A percentile compares a stretch with the other conserved stretches of the same genome.
These are phyloP conservation scores for Scrobipalpa costella DNA, from an alignment of 2,888 invertebrate species.

Conservation along the genomic window DNA sequence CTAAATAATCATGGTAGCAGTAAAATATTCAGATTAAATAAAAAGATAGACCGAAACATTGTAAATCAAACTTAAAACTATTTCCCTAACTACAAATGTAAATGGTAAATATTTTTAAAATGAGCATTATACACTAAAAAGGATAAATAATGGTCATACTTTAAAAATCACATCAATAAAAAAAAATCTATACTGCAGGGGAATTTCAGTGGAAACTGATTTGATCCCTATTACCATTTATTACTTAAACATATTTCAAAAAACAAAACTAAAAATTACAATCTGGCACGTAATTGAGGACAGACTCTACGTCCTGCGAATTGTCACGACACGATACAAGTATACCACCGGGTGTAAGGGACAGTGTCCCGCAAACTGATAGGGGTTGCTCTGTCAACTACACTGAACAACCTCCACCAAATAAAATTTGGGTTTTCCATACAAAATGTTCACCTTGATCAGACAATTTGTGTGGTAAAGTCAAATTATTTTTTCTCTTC, in stretches of 20 bases:
- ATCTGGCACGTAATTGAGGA: conserved; percentile 77
- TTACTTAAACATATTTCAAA: conserved; percentile 63
- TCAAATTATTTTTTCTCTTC: too few species aligned
- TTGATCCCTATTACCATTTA: conserved; percentile 59
- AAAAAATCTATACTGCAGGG: conserved; percentile 51
- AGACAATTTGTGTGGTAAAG: too few species aligned
- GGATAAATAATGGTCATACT: conserved; percentile 75
- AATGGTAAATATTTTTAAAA: conserved; percentile 76
- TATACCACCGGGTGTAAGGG: conserved; percentile 43
- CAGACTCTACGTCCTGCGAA: conserved; percentile 56
- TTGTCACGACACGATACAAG: conserved; percentile 53
- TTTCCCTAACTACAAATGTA: conserved; percentile 64
- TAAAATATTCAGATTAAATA: conserved; percentile 24
- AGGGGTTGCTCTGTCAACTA: too few species aligned
- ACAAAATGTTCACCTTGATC: too few species aligned
- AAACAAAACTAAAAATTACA: conserved; percentile 71
- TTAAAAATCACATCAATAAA: conserved; percentile 67
- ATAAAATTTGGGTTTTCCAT: too few species aligned
- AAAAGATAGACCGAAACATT: conserved; percentile 55
- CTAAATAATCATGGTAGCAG: not conserved
- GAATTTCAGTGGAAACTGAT: conserved; percentile 52
- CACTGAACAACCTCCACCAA: too few species aligned
- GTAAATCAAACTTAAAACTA: conserved; percentile 69
- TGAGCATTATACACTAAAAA: conserved; percentile 76
- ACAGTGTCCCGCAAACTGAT: too few species aligned